Evolutionary conservation across 1,140 invertebrate genomes (phyloP), one percentile per base, ranked within the genome.

Genomic region (Forficula auricularia): DNA sequence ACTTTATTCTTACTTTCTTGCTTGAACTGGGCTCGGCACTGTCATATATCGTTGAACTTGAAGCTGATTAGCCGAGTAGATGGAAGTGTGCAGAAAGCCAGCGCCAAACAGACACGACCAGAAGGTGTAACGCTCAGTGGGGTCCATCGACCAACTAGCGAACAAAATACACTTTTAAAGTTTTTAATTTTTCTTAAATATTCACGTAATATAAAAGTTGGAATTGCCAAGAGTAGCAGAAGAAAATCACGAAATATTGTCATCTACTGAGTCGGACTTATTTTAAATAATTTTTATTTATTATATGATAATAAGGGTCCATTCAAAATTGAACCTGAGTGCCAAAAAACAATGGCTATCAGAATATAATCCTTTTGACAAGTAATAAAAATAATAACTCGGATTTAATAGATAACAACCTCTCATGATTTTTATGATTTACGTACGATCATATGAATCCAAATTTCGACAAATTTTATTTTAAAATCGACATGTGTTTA

Each of bases 51-150:
- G 52, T 50, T 74, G 72, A 8, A 74, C 65, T 54, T 71, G 68
- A 3, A 71, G 62, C 52, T 74, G 72, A 51, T 73, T 73, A 6
- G 66, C 64, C 6, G 67, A 70, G 51, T 70, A 74, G 19, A 70
- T 63, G 15, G 67, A 58, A 22, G 70, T 57, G 39, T 57, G 37
- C 13, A 46, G 32, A 37, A 69, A 67, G 38, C 55, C 57, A 10
- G 62, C 62, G 7, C 67, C 68, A 47, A 71, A 47, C 1, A 57
- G 48, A 7, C 67, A 50, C 3, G 59, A 50, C 68, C 68, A 71
- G 7, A 66, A 53, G 15, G 62, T 64, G 49, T 71, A 68, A 19
- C 66, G 52, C 0, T 57, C 54, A 20, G 51, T 49, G 3, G 66
- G 67, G 47, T 68, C 59, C 2, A 56, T 51, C 44, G 58, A 51